These are phyloP conservation scores for Acyrthosiphon pisum DNA, from an alignment of 1,140 invertebrate species.

Conservation along the genomic window DNA sequence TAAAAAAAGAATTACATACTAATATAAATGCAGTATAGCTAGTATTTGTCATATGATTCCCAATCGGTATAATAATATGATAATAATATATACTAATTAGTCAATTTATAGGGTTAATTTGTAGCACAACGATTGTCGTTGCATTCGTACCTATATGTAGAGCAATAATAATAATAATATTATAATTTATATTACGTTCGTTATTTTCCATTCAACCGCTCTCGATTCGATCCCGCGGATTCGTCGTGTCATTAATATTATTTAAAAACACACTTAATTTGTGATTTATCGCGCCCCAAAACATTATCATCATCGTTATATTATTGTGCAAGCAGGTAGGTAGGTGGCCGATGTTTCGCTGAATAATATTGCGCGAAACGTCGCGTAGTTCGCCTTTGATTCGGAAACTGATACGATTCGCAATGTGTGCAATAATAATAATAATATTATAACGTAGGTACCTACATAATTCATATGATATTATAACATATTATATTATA, in stretches of 20 bases:
- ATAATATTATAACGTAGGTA: neutral
- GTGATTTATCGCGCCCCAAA: neutral
- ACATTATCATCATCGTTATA: neutral
- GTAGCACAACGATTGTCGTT: neutral
- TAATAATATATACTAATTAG: neutral
- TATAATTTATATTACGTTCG: neutral
- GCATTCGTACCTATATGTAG: neutral
- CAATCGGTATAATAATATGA: neutral
- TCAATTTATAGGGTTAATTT: neutral
- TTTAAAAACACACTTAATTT: neutral
- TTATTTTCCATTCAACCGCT: neutral
- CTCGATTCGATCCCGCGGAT: neutral
- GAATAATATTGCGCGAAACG: neutral
- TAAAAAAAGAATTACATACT: neutral
- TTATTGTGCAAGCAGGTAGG: neutral
- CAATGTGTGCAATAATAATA: neutral
- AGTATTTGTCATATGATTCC: no score
- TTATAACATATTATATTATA: neutral
- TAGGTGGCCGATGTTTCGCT: neutral
- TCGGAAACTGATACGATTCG: conserved; percentile 3
- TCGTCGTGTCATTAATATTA: neutral
- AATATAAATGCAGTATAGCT: neutral
- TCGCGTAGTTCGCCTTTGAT: conserved; percentile 24
- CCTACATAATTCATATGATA: neutral
- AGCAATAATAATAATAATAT: neutral